A percentile compares a stretch with the other conserved stretches of the same genome.
Evolutionary conservation across 2,888 invertebrate genomes (phyloP).

Genomic region (Pyrgus malvae): DNA sequence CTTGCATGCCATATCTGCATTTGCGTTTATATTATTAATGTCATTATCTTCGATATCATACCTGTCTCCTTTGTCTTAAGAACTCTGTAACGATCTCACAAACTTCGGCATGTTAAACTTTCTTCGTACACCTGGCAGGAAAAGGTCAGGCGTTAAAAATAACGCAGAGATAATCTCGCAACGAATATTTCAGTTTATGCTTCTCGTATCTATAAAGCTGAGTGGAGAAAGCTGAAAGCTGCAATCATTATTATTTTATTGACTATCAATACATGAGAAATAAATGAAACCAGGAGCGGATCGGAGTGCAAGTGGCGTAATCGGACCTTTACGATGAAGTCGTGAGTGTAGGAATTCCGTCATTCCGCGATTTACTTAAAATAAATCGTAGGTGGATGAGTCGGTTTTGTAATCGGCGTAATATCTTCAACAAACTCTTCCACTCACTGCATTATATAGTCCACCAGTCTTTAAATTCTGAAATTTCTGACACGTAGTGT

Average conservation of each 20-base stretch:
- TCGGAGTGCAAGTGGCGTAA: neutral
- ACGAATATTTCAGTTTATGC: conserved; percentile 18
- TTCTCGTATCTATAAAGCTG: conserved; percentile 34
- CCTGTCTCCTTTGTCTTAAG: no score
- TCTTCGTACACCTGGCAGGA: no score
- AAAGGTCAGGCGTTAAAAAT: conserved; percentile 21
- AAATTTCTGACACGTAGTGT: no score
- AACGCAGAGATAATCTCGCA: conserved; percentile 3
- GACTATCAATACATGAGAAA: conserved; percentile 35
- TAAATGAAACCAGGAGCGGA: conserved; percentile 17
- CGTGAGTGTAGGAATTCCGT: conserved; percentile 11
- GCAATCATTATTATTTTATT: conserved; percentile 49
- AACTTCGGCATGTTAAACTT: neutral
- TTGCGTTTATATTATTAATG: no score
- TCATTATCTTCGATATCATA: no score
- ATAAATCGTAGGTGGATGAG: no score
- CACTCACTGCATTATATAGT: no score
- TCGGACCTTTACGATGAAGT: neutral
- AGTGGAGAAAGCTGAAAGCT: conserved; percentile 40
- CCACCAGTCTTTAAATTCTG: no score
- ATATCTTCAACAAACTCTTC: no score
- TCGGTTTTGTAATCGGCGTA: no score
- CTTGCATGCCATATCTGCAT: no score
- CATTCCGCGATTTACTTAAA: neutral
- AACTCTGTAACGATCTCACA: no score